These are phyloP conservation scores for Eremobia ochroleuca DNA, from an alignment of 2,888 invertebrate species.

Conservation along the genomic window DNA sequence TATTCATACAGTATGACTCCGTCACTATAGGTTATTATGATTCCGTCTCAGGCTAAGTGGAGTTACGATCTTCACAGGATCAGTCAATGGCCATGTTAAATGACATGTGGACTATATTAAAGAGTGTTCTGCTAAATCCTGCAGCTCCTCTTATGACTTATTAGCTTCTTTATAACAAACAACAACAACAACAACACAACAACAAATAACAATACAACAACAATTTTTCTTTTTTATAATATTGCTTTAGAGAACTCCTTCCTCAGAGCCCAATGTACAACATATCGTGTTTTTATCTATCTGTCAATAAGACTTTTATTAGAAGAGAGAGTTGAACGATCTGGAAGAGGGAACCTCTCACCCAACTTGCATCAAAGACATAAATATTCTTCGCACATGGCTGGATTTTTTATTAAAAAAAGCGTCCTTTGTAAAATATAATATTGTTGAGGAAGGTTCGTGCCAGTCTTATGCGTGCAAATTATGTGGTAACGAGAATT, in stretches of 20 bases:
- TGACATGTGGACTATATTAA: too few relatives aligned
- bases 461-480: slow-evolving; percentile 8
- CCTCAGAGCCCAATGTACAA: slow-evolving; percentile 46
- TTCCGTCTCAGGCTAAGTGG: too few relatives aligned
- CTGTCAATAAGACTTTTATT: slow-evolving; percentile 75
- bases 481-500: not conserved
- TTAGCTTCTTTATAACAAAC: too few relatives aligned
- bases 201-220: too few relatives aligned
- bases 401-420: slow-evolving; percentile 61
- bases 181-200: too few relatives aligned
- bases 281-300: slow-evolving; percentile 68
- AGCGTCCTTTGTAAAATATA: slow-evolving; percentile 29
- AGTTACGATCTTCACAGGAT: too few relatives aligned
- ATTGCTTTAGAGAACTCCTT: not conserved
- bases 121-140: too few relatives aligned
- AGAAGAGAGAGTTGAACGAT: slow-evolving; percentile 62
- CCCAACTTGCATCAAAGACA: slow-evolving; percentile 32
- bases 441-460: slow-evolving; percentile 29
- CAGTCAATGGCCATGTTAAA: too few relatives aligned
- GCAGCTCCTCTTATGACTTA: too few relatives aligned
- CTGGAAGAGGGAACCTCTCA: slow-evolving; percentile 13
- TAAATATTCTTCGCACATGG: slow-evolving; percentile 52
- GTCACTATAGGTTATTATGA: too few relatives aligned
- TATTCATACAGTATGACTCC: too few relatives aligned
- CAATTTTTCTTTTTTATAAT: not conserved